Evolutionary conservation across 2,888 invertebrate genomes (phyloP).

Genomic region (Phrixothrix hirtus): DNA sequence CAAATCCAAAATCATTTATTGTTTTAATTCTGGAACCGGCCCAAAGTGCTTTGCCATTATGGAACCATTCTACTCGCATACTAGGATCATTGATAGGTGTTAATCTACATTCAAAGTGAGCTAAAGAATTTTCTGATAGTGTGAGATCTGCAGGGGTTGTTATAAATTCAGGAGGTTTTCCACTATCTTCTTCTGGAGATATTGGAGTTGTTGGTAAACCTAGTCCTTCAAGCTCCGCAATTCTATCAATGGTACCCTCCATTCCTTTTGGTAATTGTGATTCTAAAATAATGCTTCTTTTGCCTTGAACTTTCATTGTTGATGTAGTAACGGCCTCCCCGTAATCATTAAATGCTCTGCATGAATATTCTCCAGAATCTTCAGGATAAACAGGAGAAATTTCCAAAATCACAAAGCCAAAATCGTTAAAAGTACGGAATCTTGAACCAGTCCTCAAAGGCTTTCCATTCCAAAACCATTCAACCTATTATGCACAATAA

Average conservation of each 20-base stretch:
- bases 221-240: slow-evolving; percentile 87
- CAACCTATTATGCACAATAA: slow-evolving; percentile 61
- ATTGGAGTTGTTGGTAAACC: slow-evolving; percentile 69
- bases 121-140: slow-evolving; percentile 83
- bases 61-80: slow-evolving; percentile 97
- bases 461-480: slow-evolving; percentile 95
- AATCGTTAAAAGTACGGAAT: slow-evolving; percentile 96
- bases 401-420: slow-evolving; percentile 96
- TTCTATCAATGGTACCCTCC: slow-evolving; percentile 92
- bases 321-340: slow-evolving; percentile 91
- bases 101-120: slow-evolving; percentile 90
- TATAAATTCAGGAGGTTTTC: slow-evolving; percentile 88
- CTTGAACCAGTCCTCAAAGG: slow-evolving; percentile 85
- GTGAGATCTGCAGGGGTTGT: slow-evolving; percentile 85
- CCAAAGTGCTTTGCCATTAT: slow-evolving; percentile 90
- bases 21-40: slow-evolving; percentile 93
- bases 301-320: slow-evolving; percentile 87
- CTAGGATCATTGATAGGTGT: slow-evolving; percentile 90
- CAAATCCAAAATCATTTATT: slow-evolving; percentile 96
- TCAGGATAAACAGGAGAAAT: slow-evolving; percentile 96
- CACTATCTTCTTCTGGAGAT: slow-evolving; percentile 78
- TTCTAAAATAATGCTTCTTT: slow-evolving; percentile 87
- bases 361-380: slow-evolving; percentile 91
- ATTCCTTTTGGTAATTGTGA: slow-evolving; percentile 91
- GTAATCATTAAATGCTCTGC: slow-evolving; percentile 85